These are phyloP conservation scores for Lepus americanus DNA, from an alignment of 2,113 vertebrate genomes.

Conservation along the genomic window DNA sequence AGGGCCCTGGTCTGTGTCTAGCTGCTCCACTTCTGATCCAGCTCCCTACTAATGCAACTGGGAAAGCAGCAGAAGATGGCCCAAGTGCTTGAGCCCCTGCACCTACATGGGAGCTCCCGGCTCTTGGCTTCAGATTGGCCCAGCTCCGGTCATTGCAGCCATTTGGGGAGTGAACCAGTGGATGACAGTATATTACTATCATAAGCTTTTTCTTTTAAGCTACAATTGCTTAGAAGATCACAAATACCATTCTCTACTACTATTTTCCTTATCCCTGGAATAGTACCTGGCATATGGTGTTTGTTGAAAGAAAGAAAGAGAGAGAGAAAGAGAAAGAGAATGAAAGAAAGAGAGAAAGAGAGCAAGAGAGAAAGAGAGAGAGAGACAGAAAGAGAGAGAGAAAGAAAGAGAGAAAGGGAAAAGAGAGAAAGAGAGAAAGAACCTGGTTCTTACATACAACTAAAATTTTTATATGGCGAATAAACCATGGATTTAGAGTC, in stretches of 20 bases:
- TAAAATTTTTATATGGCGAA: conserved; percentile 10
- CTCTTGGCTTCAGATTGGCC: no score
- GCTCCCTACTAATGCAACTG: no score
- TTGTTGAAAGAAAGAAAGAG: not conserved
- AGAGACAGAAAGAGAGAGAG: not conserved
- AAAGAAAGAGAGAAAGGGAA: not conserved
- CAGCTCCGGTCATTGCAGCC: no score
- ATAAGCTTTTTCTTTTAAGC: not conserved
- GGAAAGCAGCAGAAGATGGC: no score
- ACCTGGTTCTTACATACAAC: not conserved
- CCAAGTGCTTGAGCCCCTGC: no score
- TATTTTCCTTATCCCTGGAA: not conserved
- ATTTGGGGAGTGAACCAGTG: no score
- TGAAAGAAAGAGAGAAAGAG: not conserved
- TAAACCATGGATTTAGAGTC: not conserved
- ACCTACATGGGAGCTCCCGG: no score
- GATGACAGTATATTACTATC: not conserved
- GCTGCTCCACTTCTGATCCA: no score
- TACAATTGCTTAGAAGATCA: not conserved
- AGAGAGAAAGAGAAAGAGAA: no score
- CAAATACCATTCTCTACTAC: not conserved
- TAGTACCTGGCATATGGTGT: not conserved
- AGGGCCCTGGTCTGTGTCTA: no score
- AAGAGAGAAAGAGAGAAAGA: not conserved
- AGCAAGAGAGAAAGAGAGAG: no score